Base-by-base conservation (phyloP, 2,797 vertebrate genomes). In the Malurus leucopterus region DNA sequence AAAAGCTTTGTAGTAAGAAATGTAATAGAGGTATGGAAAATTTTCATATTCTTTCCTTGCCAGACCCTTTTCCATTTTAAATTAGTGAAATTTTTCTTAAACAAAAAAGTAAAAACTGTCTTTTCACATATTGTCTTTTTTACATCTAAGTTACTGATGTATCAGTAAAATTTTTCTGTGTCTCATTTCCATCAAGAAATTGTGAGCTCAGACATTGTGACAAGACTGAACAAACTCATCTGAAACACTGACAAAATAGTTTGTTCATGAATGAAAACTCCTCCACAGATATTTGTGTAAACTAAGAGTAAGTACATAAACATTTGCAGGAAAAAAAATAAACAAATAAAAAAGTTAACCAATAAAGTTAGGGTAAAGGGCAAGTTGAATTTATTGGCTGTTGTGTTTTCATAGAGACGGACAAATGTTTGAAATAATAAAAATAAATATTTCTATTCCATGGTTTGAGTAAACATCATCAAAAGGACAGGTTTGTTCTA, bases 321-420 rank as follows among this genome's bases (percentile, higher is more conserved):
- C 63, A 82, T 76, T 88, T 76, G 61, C 36, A 41, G n/a, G 55
- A 78, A 81, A 88, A 68, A 91, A 93, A 74, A 68, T n/a, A 78
- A 88, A 59, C 4, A 73, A 84, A 67, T 46, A 1, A 14, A 46
- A 74, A 58, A 43, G 5, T 76, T 71, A 71, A 72, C 32, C 50
- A 55, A 73, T 69, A 24, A 3, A 11, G 4, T 78, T 64, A 46
- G 63, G 26, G 29, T 26, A 55, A 74, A 19, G 27, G 8, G 6
- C 44, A 68, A 58, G 21, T 40, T 76, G 40, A 79, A 84, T 81
- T 70, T 81, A 81, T 59, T 67, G 38, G 4, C 21, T 76, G 7
- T 24, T 58, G 30, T 49, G 9, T 57, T 79, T 82, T 24, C 13
- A 2, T 2, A 68, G 0, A 68, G 11, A 65, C 7, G 83, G 7